These are phyloP conservation scores for Tachysurus vachellii DNA, from an alignment of 2,113 vertebrate species.

Conservation along the genomic window DNA sequence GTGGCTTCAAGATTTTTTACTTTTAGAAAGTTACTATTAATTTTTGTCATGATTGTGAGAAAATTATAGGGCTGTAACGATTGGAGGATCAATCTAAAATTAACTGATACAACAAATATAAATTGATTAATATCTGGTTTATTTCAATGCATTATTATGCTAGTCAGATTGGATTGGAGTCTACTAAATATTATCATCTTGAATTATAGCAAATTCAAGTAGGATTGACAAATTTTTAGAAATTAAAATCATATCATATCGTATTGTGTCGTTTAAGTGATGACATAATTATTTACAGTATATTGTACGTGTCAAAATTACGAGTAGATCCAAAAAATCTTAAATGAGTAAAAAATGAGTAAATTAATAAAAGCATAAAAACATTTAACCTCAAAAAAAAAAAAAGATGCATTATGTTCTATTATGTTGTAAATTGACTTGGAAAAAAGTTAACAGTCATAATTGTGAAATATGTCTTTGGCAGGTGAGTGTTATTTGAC, in stretches of 20 bases:
- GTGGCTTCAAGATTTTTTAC: too few relatives aligned
- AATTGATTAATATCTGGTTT: too few relatives aligned
- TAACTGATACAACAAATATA: not conserved
- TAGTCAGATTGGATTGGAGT: not conserved
- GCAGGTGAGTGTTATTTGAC: constrained; percentile 96
- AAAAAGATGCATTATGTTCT: too few relatives aligned
- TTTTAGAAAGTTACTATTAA: too few relatives aligned
- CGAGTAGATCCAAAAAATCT: not conserved
- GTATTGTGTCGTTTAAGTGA: not conserved
- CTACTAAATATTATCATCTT: not conserved
- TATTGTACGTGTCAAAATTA: not conserved
- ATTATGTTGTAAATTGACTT: not conserved
- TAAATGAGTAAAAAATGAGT: not conserved
- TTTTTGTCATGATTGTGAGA: too few relatives aligned
- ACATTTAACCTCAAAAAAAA: not conserved
- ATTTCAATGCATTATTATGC: too few relatives aligned
- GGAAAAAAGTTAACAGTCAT: not conserved
- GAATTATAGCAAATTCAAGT: not conserved
- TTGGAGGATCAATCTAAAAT: not conserved
- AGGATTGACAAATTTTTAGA: not conserved
- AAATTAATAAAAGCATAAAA: not conserved
- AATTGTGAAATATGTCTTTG: constrained; percentile 24
- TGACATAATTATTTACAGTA: not conserved
- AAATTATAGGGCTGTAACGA: not conserved
- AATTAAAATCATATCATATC: not conserved